Evolutionary conservation across 2,797 vertebrate species (phyloP).

Genomic region (Lindbergichthys nudifrons): DNA sequence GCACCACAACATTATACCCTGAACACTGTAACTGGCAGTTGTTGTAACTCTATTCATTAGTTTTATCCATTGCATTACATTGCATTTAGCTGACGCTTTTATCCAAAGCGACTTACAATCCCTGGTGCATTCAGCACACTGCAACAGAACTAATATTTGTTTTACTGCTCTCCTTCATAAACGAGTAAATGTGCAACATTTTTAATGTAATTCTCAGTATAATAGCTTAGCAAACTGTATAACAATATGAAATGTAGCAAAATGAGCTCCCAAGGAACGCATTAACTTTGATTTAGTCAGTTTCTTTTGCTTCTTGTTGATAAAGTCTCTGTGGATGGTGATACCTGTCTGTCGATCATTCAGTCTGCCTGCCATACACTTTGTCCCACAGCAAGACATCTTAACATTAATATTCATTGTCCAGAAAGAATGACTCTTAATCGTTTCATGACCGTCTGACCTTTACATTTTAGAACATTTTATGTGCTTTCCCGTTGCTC

Average conservation of each 20-base stretch:
- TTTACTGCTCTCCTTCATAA: slow-evolving; percentile 19
- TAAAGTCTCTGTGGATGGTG: neutral
- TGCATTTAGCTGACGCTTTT: too few relatives aligned
- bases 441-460: neutral
- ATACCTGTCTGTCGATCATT: neutral
- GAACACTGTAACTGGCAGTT: slow-evolving; percentile 18
- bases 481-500: neutral
- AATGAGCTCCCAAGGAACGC: slow-evolving; percentile 1
- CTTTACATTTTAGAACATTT: neutral
- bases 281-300: neutral
- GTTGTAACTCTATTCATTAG: slow-evolving; percentile 35
- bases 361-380: neutral
- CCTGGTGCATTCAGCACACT: slow-evolving; percentile 1
- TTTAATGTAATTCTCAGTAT: slow-evolving; percentile 6
- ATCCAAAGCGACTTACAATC: too few relatives aligned
- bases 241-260: neutral
- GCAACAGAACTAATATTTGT: slow-evolving; percentile 1
- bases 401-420: neutral
- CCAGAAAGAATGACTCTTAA: slow-evolving; percentile 7
- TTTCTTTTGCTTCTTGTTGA: neutral
- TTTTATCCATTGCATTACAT: too few relatives aligned
- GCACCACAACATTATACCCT: neutral
- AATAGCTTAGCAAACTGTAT: slow-evolving; percentile 4
- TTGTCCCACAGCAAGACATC: neutral
- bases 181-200: slow-evolving; percentile 21